phyloP scores from a whole-genome alignment of 1,140 invertebrate genomes.

The Goniozus legneri region DNA sequence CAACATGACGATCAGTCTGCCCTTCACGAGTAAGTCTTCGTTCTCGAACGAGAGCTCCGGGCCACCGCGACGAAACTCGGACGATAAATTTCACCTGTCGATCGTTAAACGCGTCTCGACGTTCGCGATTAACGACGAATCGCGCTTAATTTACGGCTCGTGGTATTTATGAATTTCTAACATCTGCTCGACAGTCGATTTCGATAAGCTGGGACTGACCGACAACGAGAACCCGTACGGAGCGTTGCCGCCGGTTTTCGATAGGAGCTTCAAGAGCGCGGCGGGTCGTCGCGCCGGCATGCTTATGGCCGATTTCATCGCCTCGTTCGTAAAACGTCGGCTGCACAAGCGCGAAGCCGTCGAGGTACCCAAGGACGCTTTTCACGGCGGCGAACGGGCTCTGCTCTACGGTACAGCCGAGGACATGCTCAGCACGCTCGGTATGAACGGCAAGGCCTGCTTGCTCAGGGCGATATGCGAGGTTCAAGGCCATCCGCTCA shows the following conservation, averaged over 20 bases:
- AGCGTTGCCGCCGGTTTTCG: conserved; percentile 69
- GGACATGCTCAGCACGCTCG: conserved; percentile 72
- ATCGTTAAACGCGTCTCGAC: too few relatives aligned
- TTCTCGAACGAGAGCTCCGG: too few relatives aligned
- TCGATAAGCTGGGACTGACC: conserved; percentile 77
- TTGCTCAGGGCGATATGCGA: conserved; percentile 80
- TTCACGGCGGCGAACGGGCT: conserved; percentile 76
- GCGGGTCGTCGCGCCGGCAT: conserved; percentile 66
- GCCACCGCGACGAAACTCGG: too few relatives aligned
- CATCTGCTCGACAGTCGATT: conserved; percentile 74
- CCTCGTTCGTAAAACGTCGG: conserved; percentile 64
- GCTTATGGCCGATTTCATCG: conserved; percentile 68
- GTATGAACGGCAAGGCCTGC: conserved; percentile 77
- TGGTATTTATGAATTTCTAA: too few relatives aligned
- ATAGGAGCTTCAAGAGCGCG: conserved; percentile 65
- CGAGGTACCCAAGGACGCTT: conserved; percentile 52
- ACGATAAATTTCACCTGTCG: too few relatives aligned
- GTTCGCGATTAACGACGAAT: too few relatives aligned
- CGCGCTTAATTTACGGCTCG: too few relatives aligned
- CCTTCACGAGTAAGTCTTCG: conserved; percentile 75
- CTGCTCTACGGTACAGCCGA: conserved; percentile 71
- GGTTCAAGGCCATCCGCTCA: conserved; percentile 74
- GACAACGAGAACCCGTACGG: conserved; percentile 83
- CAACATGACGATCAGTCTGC: conserved; percentile 79
- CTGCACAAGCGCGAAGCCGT: conserved; percentile 58